Percentiles rank a stretch among this genome's conserved stretches.
Evolutionary conservation across 2,113 vertebrate species (phyloP).

Genomic region (Corythaeola cristata): DNA sequence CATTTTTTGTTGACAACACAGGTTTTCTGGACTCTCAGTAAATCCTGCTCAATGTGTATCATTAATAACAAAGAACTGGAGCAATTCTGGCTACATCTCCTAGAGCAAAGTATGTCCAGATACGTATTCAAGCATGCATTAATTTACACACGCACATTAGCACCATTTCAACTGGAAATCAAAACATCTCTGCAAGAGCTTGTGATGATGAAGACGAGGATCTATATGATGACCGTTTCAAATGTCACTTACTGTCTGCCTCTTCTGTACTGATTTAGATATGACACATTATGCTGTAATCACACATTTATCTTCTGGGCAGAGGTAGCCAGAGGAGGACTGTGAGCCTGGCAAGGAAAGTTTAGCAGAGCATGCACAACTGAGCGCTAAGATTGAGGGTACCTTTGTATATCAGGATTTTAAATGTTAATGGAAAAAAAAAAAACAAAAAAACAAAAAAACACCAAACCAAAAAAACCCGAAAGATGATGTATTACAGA

Average conservation of each 20-base stretch:
- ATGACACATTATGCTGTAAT: background rate
- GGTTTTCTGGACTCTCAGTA: background rate
- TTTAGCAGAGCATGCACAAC: background rate
- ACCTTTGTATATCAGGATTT: background rate
- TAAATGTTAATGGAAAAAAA: background rate
- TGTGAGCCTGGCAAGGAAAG: background rate
- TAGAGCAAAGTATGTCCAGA: background rate
- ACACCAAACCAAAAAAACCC: background rate
- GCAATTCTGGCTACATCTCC: background rate
- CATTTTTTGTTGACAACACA: background rate
- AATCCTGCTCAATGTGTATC: background rate
- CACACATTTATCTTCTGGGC: background rate
- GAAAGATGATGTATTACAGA: background rate
- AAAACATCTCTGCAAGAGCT: background rate
- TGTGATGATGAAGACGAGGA: background rate
- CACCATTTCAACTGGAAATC: background rate
- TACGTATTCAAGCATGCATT: accelerated
- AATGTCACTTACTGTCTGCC: background rate
- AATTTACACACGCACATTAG: background rate
- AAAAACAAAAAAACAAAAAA: background rate
- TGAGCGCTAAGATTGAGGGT: background rate
- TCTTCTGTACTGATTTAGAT: background rate
- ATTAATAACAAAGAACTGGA: background rate
- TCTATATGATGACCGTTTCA: background rate
- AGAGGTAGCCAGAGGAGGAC: background rate